phyloP scores from a whole-genome alignment of 2,888 invertebrate species.

The Drosophila anomalata region DNA sequence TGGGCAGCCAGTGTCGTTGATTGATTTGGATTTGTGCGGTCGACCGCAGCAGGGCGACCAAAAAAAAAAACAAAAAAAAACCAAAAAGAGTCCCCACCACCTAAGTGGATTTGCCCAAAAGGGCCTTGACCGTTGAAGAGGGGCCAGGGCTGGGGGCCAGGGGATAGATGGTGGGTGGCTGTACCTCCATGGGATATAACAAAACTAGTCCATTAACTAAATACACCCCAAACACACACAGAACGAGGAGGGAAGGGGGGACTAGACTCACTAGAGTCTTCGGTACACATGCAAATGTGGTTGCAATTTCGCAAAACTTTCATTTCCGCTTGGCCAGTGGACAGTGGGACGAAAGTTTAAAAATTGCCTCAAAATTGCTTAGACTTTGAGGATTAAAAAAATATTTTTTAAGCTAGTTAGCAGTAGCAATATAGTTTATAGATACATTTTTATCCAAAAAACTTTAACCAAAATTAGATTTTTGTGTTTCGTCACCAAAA shows the following conservation, averaged over 20 bases:
- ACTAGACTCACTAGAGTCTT: not conserved
- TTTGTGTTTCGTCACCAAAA: too few relatives aligned
- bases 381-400: too few relatives aligned
- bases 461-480: too few relatives aligned
- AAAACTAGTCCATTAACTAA: conserved; percentile 71
- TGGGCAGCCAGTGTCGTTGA: conserved; percentile 39
- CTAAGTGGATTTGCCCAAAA: conserved; percentile 44
- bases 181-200: conserved; percentile 36
- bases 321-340: conserved; percentile 60
- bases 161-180: not conserved
- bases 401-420: too few relatives aligned
- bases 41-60: conserved; percentile 38
- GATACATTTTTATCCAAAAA: not conserved
- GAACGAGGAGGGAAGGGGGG: conserved; percentile 3
- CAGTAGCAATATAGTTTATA: too few relatives aligned
- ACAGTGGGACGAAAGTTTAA: conserved; percentile 12
- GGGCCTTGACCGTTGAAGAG: conserved; percentile 18
- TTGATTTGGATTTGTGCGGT: conserved; percentile 48
- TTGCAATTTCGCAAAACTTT: conserved; percentile 65
- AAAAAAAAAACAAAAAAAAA: not conserved
- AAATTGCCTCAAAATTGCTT: too few relatives aligned
- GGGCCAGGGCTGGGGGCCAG: not conserved
- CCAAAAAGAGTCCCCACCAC: conserved; percentile 10
- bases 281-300: conserved; percentile 38
- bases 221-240: conserved; percentile 36